phyloP scores from a whole-genome alignment of 2,113 vertebrate species.

The Myrmophylax atrothorax region DNA sequence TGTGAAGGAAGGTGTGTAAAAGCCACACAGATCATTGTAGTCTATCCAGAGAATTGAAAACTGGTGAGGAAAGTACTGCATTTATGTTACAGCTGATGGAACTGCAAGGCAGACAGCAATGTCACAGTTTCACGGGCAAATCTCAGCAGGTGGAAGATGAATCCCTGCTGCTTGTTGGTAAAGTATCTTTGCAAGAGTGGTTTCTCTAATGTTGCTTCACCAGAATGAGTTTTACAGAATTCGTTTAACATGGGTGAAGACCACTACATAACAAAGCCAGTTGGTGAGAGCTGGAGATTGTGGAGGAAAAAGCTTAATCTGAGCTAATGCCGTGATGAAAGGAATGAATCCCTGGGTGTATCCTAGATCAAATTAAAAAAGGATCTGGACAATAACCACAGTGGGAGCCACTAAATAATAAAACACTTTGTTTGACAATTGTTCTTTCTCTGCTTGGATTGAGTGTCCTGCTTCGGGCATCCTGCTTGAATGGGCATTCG shows the following conservation, averaged over 20 bases:
- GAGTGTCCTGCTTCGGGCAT: neutral
- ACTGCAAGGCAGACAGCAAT: neutral
- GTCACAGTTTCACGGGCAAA: neutral
- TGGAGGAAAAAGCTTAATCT: neutral
- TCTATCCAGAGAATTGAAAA: neutral
- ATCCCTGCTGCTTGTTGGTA: neutral
- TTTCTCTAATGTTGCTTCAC: neutral
- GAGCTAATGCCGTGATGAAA: neutral
- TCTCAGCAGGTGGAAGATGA: neutral
- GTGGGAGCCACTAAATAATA: neutral
- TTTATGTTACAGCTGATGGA: neutral
- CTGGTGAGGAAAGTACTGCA: neutral
- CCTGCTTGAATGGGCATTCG: neutral
- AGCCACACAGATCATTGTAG: neutral
- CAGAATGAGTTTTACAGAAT: neutral
- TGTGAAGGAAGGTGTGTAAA: neutral
- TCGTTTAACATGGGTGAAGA: neutral
- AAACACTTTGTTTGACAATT: neutral
- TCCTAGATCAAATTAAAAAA: neutral
- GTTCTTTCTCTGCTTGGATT: neutral
- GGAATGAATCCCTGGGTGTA: neutral
- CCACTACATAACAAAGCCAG: neutral
- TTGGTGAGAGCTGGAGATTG: neutral
- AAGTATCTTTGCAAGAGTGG: neutral
- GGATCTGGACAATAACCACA: neutral